These are phyloP conservation scores for Acropternis orthonyx DNA, from an alignment of 2,797 vertebrate genomes.

Conservation along the genomic window DNA sequence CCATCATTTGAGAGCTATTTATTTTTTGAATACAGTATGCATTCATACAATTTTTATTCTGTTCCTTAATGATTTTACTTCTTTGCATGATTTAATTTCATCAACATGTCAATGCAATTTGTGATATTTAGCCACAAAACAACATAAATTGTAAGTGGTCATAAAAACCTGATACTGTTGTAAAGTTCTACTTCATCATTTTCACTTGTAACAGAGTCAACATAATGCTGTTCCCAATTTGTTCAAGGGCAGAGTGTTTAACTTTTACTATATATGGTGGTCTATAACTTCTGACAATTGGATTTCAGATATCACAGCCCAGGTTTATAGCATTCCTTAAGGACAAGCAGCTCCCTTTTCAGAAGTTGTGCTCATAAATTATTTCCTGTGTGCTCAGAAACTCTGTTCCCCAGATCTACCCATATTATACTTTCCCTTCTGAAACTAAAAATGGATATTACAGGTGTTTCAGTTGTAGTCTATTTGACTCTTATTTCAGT, in stretches of 20 bases:
- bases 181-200: constrained; percentile 7
- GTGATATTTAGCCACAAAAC: background rate
- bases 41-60: background rate
- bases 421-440: background rate
- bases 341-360: background rate
- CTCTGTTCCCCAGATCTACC: background rate
- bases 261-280: background rate
- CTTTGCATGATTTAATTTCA: background rate
- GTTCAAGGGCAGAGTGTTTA: background rate
- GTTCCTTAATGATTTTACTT: constrained; percentile 3
- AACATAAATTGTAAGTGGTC: background rate
- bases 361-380: background rate
- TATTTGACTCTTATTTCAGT: background rate
- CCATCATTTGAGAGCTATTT: background rate
- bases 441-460: background rate
- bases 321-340: background rate
- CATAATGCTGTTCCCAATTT: background rate
- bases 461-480: background rate
- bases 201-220: background rate
- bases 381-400: background rate
- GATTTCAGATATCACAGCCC: background rate
- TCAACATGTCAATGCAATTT: background rate
- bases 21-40: background rate
- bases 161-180: background rate
- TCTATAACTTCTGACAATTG: background rate